Percentiles rank a stretch among this genome's conserved stretches.
Conservation (phyloP, 2,888 invertebrate genomes). For the Heliothis peltigera region DNA sequence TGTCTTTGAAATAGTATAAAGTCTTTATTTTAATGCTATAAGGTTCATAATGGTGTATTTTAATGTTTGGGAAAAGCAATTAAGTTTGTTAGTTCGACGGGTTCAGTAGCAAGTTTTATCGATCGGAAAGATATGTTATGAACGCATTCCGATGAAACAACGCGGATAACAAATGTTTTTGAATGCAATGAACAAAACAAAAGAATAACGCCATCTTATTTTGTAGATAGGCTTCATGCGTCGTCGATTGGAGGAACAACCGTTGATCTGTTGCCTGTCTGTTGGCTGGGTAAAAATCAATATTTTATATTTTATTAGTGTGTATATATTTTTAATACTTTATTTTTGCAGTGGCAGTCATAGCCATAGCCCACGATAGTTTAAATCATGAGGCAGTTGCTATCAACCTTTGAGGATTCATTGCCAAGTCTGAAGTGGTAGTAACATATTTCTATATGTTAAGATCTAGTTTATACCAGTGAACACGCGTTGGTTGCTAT, state of each 20-base stretch:
- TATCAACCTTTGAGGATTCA: too few species aligned
- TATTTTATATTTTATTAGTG: too few species aligned
- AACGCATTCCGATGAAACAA: constrained; percentile 81
- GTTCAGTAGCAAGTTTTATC: constrained; percentile 81
- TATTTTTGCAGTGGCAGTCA: too few species aligned
- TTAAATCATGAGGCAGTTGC: too few species aligned
- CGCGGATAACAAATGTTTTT: constrained; percentile 65
- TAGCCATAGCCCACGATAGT: too few species aligned
- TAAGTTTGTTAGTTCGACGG: constrained; percentile 47
- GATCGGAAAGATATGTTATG: constrained; percentile 84
- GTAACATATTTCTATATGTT: too few species aligned
- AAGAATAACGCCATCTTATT: constrained; percentile 26
- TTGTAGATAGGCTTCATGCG: not conserved
- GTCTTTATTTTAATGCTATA: constrained; percentile 6
- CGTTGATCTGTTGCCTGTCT: not conserved
- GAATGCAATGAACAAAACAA: constrained; percentile 40
- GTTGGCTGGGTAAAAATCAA: too few species aligned
- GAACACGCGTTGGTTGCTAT: too few species aligned
- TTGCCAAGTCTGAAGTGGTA: too few species aligned
- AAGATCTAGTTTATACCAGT: too few species aligned
- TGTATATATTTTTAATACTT: too few species aligned
- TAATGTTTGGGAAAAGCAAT: constrained; percentile 3
- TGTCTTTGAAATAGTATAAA: not conserved
- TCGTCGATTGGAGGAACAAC: not conserved
- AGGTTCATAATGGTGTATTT: constrained; percentile 37